Base-by-base conservation (phyloP, 2,113 vertebrate species). In the Notothenia rossii region DNA sequence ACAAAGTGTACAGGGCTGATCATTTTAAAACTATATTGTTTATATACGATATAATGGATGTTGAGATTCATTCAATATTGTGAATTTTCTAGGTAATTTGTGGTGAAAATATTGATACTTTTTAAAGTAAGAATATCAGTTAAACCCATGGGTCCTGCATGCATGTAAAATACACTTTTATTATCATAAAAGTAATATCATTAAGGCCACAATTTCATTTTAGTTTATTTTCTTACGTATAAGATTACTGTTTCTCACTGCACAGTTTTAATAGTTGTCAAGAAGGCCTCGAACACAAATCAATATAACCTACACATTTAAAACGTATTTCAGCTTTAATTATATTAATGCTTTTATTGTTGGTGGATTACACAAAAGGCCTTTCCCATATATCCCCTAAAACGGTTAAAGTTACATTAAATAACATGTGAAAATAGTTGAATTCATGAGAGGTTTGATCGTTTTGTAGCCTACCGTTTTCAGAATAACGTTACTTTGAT, bases 221-320 rank as follows among this genome's bases (percentile, higher is more conserved):
- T 8, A n/a, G 20, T 51, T 25, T 13, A 13, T 40, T 84, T 71
- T 61, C 25, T 72, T 55, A 40, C 7, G 7, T 40, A 40, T 40
- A 7, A 8, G 36, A 15, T 69, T 2, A 43, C 56, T 75, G 49
- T 75, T 56, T 43, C 7, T 49, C 7, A 36, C 9, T 64, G 14
- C 33, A 55, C 56, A 11, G 17, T 55, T 76, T 2, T 40, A 75
- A 10, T 14, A 51, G 58, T n/a, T 71, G n/a, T 49, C 22, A 84
- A 51, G 46, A 71, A 75, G 60, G 60, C 64, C 78, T 73, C 20
- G 1, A 70, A 3, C 48, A 50, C 50, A 65, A 79, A 74, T 29
- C 17, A 50, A 9, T 49, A 62, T 18, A 46, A 49, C 6, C 4
- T 15, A 11, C 11, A 15, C 20, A 5, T 22, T 13, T 22, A 1